Percentiles rank a stretch among this genome's conserved stretches.
Conservation (phyloP, 2,797 vertebrate species). For the Brachyrhaphis roseni region DNA sequence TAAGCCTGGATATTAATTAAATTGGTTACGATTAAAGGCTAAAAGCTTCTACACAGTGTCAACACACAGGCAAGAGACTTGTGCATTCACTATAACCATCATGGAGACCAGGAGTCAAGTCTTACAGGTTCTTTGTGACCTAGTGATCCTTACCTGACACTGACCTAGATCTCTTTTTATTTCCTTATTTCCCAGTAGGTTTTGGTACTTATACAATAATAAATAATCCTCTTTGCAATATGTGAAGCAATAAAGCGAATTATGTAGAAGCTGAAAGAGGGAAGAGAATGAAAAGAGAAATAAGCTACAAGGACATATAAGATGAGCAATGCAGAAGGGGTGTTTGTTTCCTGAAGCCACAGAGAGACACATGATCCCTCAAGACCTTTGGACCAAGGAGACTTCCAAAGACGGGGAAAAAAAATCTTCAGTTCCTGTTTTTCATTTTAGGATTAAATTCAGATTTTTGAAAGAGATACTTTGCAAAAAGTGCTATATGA, state of each 20-base stretch:
- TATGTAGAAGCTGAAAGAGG: background rate
- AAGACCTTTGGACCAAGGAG: conserved; percentile 47
- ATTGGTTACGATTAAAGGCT: conserved; percentile 68
- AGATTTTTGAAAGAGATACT: background rate
- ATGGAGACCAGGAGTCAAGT: conserved; percentile 25
- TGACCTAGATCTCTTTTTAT: conserved; percentile 54
- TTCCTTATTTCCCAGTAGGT: conserved; percentile 23
- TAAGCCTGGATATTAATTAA: conserved; percentile 71
- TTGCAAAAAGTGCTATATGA: background rate
- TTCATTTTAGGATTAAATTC: background rate
- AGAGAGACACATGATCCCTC: conserved; percentile 61
- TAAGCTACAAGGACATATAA: conserved; percentile 7
- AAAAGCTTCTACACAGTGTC: conserved; percentile 53
- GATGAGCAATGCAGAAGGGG: conserved; percentile 23
- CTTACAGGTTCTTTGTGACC: conserved; percentile 1
- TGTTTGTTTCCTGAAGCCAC: conserved; percentile 60
- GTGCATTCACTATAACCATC: conserved; percentile 9
- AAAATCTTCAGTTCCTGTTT: conserved; percentile 18
- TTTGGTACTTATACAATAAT: background rate
- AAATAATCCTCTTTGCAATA: background rate
- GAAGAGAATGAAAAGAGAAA: conserved; percentile 12
- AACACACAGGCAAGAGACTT: conserved; percentile 33
- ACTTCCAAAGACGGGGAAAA: conserved; percentile 15
- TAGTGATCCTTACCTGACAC: conserved; percentile 44
- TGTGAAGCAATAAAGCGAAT: background rate